These are phyloP conservation scores for Tridacna crocea DNA, from an alignment of 2,888 invertebrate species.

Conservation along the genomic window DNA sequence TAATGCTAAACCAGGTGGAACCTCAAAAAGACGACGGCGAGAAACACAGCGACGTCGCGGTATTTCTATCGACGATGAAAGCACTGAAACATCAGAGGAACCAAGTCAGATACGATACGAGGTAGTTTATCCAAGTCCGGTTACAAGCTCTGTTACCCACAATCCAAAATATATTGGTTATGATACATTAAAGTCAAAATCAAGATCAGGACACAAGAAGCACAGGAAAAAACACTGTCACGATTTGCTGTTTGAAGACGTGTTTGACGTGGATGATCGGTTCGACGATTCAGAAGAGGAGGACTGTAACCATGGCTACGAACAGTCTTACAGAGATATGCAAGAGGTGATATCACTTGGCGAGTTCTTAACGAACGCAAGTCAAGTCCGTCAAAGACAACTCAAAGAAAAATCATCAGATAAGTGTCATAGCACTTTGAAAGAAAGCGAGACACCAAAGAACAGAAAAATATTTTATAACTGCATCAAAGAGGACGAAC, in stretches of 20 bases:
- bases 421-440: too few species aligned
- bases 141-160: constrained; percentile 62
- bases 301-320: constrained; percentile 28
- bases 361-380: constrained; percentile 22
- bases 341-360: constrained; percentile 15
- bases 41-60: constrained; percentile 10
- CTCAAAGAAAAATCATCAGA: background rate
- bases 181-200: background rate
- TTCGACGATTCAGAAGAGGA: constrained; percentile 59
- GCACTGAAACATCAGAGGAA: background rate
- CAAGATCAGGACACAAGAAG: background rate
- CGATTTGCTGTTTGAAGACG: constrained; percentile 27
- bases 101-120: constrained; percentile 58
- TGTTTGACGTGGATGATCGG: constrained; percentile 33
- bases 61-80: background rate
- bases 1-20: constrained; percentile 18
- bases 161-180: constrained; percentile 62
- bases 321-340: background rate
- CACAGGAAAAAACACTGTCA: constrained; percentile 9
- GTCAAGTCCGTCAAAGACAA: background rate
- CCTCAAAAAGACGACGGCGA: constrained; percentile 14
- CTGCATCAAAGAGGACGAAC: background rate
- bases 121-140: constrained; percentile 61
- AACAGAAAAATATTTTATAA: background rate
- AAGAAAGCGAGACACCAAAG: background rate